Base-by-base conservation (phyloP, 2,797 vertebrate species). In the Mionectes olivaceus region DNA sequence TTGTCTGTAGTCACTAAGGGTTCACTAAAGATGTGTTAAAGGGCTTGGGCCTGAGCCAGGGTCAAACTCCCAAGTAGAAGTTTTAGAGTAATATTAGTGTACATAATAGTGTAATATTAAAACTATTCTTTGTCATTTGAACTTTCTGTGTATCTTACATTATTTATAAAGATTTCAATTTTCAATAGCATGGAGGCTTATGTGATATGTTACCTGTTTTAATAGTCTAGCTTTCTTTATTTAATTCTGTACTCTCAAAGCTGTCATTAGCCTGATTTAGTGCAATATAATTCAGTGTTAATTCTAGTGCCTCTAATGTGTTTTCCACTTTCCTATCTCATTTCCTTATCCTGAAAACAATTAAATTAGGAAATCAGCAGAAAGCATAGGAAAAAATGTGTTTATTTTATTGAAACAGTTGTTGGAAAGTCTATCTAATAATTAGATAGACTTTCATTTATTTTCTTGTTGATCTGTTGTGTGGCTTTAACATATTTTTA, bases 301-400 rank as follows among this genome's bases (percentile, higher is more conserved):
- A 61, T 91, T 89, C 71, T 89, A 69, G 23, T 49, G 19, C 44
- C 32, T 89, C 11, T 61, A 28, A 47, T 50, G 22, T 65, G 25
- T 81, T 95, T 97, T 96, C 37, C 24, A 64, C 87, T 95, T 96
- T 69, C 32, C 13, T 79, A 43, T 93, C 23, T 53, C 21, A 49
- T 92, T 94, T 68, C 19, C 55, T 95, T 86, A 78, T 74, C 25
- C 75, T 93, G 52, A 92, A 93, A 95, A 60, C 24, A 56, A 39
- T 82, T 85, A 71, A 75, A 63, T 24, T 57, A 81, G 57, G 23
- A 69, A 78, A 57, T 64, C 49, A 60, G 19, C 13, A 39, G 59
- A 68, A 75, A 57, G 41, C 28, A 50, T 64, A 49, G 30, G 25
- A 11, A 52, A 84, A 79, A 79, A 53, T 44, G 44, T 49, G 57